Evolutionary conservation across 2,113 vertebrate species (phyloP), one percentile per base, ranked within the genome.

Genomic region (Clarias magur): DNA sequence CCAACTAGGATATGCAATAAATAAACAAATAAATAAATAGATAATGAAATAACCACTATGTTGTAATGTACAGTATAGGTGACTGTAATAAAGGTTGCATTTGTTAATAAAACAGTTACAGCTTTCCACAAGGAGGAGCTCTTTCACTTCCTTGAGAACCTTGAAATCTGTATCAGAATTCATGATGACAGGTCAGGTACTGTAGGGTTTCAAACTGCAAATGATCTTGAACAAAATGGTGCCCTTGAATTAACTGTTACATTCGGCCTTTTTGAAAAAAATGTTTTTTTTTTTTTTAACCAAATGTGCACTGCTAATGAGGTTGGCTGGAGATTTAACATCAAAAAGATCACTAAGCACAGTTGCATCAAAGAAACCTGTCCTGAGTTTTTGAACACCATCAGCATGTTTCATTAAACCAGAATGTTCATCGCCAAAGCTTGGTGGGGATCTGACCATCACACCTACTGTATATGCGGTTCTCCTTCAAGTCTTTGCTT

Each of bases 81-180:
- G 42, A 42, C 4, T 42, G 3, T 42, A 42, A 42, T 42, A 42
- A 42, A 42, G 42, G 42, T 42, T 42, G 42, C 4, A 3, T 42
- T 42, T 54, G 75, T 27, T 48, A n/a, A 4, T 15, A 6, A n/a
- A 54, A 76, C 11, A 8, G 48, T 25, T 25, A 16, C 10, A 65
- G 17, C 9, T 16, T 27, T 42, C 42, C 86, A 56, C 70, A 23
- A 83, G 80, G 48, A 34, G 80, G 80, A 27, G 82, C 80, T 87
- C 42, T 83, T 76, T 83, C 19, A 21, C 80, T 82, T 63, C n/a
- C 53, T 13, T n/a, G 7, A 48, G 30, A 53, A 68, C 48, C 17
- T 80, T n/a, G 0, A n/a, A 72, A 30, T 27, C 67, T 10, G 27
- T 25, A 62, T n/a, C 16, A 68, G 6, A 27, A 57, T 15, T 57